Evolutionary conservation across 2,113 vertebrate species (phyloP), one percentile per base, ranked within the genome.

Genomic region (Apistogramma diplotaenia): DNA sequence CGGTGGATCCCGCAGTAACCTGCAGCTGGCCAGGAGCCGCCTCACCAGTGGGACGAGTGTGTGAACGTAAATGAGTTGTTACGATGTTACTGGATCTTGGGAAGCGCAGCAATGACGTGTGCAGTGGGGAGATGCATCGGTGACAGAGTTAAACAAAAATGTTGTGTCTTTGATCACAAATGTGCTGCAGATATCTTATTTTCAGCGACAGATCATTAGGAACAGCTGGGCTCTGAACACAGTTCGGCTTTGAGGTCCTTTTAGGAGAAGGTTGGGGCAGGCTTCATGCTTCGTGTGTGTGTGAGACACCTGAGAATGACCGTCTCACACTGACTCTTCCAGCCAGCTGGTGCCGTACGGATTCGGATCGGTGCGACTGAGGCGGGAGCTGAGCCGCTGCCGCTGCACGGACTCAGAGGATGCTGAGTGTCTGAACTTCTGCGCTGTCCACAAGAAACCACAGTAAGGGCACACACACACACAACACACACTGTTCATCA

Each of bases 281-380:
- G n/a, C n/a, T n/a, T n/a, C n/a, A n/a, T n/a, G n/a, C n/a, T n/a
- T n/a, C n/a, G n/a, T n/a, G n/a, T n/a, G n/a, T n/a, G n/a, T n/a
- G n/a, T n/a, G n/a, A n/a, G n/a, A 15, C 13, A 67, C 19, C 43
- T 70, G 65, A 70, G 43, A 31, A 18, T 51, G 43, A 51, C 51
- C n/a, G 51, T 70, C 65, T 70, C 10, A 27, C 15, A 8, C 12
- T 74, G n/a, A 55, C 62, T 60, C 35, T 86, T 83, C 1, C 88
- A 95, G 95, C 70, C 93, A 91, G 19, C 67, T 95, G 73, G 90
- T 93, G 76, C 92, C 95, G 1, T 95, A 95, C 4, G 95, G 95
- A 3, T 89, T 94, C 1, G 95, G 94, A 6, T 85, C 93, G 0
- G 78, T 87, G 4, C 90, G 95, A 2, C 73, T 89, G 27, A 89